Evolutionary conservation across 2,797 vertebrate genomes (phyloP), one percentile per base, ranked within the genome.

Genomic region (Acanthopagrus latus): DNA sequence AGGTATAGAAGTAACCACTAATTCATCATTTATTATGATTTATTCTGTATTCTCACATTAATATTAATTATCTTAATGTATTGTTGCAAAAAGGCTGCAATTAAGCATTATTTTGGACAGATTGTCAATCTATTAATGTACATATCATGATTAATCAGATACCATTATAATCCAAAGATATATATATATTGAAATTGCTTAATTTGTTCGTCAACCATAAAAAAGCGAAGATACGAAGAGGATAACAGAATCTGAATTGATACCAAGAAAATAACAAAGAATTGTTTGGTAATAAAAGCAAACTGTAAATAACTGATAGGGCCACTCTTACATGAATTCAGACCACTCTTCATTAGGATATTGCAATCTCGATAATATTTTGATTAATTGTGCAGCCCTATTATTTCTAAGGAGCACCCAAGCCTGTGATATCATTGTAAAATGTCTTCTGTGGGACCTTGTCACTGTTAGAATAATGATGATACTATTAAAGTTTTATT

Each of bases 1-100:
- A 96, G 98, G 98, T 99, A 89, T 27, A 74, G 17, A 78, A 54
- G 64, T 46, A n/a, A 6, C 1, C 18, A 52, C 10, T 62, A 3
- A 47, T 51, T 66, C 1, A 52, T 57, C 20, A 76, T 20, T 52
- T 2, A 29, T 54, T 9, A 25, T 21, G 18, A 2, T 56, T 79
- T 54, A 16, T 14, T 67, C 56, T 43, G 0, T 4, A 9, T 12
- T 48, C 14, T 27, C 33, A 33, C 33, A n/a, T 38, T 43, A 52
- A 23, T 16, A 29, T 23, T 56, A 47, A 3, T n/a, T 59, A 0
- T 41, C 7, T 69, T 44, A 52, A 18, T 47, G 17, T 56, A 23
- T 29, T 7, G 43, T 25, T 25, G 50, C 5, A 2, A 46, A n/a
- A 21, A 2, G 6, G 4, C n/a, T 51, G 3, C 5, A 21, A 5